A percentile compares a stretch with the other conserved stretches of the same genome.
Conservation (phyloP, 2,797 vertebrate species). For the Phrynocephalus vlangalii region DNA sequence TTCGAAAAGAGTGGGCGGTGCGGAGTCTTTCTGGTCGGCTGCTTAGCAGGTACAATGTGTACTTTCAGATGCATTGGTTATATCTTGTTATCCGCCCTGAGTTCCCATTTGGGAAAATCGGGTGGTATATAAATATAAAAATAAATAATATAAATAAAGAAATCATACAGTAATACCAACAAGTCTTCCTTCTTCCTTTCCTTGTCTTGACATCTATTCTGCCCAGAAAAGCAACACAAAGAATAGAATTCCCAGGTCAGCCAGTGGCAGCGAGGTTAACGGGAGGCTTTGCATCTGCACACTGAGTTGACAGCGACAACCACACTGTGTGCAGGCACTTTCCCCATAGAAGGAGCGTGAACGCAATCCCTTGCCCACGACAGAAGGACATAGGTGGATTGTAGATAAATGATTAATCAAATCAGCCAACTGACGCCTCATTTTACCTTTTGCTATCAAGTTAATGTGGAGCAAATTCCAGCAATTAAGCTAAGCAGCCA, state of each 20-base stretch:
- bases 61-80: too few relatives aligned
- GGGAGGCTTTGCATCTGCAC: neutral
- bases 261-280: too few relatives aligned
- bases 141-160: too few relatives aligned
- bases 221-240: neutral
- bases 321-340: neutral
- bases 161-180: neutral
- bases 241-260: neutral
- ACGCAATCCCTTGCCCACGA: neutral
- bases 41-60: neutral
- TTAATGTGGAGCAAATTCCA: conserved; percentile 23
- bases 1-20: neutral
- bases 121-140: too few relatives aligned
- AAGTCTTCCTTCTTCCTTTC: neutral
- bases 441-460: conserved; percentile 18
- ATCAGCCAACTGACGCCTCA: neutral
- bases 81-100: too few relatives aligned
- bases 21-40: too few relatives aligned
- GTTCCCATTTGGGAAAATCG: too few relatives aligned
- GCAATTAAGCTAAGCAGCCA: neutral
- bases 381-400: neutral
- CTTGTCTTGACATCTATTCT: neutral
- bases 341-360: neutral
- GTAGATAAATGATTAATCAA: conserved; percentile 9
- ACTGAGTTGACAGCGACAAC: too few relatives aligned